Evolutionary conservation across 2,797 vertebrate genomes (phyloP), one percentile per base, ranked within the genome.

Genomic region (Loris lydekkerianus): DNA sequence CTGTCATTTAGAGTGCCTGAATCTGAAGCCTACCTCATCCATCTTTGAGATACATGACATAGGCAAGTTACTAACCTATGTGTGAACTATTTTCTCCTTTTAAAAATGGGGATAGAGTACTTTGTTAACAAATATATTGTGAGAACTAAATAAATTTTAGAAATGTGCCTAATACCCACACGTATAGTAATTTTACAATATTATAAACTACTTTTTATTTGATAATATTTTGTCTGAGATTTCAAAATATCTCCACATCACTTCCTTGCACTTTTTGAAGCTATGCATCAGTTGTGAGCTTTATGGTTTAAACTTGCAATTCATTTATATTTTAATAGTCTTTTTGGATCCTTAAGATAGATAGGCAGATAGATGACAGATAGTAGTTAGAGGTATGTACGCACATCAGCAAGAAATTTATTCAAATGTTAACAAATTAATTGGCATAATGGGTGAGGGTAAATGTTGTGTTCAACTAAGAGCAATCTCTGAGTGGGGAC

Each of bases 351-450:
- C 29, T 95, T 31, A 88, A 81, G 25, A 20, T 43, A 88, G 10
- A 49, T 31, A 77, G 2, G 61, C 7, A 78, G 20, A 63, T 15
- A 40, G 49, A 82, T n/a, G 46, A 67, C 5, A 72, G 40, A 60
- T 40, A 15, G n/a, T 72, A 61, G 25, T 83, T 20, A 81, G 20
- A 46, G 89, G 31, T 37, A 5, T 56, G 7, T 31, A 53, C 86
- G n/a, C 21, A 73, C 20, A 73, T 73, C 61, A 89, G 18, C 67
- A 86, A 78, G 27, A 82, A 56, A 87, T 43, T 53, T 94, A 86
- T 93, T 86, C 43, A 83, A 78, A 75, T 80, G n/a, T 34, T 94
- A 46, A 94, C 27, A 82, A 91, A 94, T 86, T 94, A 91, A 84
- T 85, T 84, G 72, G 5, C 60, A 0, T 86, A 76, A 93, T 89